A percentile compares a stretch with the other conserved stretches of the same genome.
Conservation (phyloP, 2,797 vertebrate species). For the Scomberomorus guttatus region DNA sequence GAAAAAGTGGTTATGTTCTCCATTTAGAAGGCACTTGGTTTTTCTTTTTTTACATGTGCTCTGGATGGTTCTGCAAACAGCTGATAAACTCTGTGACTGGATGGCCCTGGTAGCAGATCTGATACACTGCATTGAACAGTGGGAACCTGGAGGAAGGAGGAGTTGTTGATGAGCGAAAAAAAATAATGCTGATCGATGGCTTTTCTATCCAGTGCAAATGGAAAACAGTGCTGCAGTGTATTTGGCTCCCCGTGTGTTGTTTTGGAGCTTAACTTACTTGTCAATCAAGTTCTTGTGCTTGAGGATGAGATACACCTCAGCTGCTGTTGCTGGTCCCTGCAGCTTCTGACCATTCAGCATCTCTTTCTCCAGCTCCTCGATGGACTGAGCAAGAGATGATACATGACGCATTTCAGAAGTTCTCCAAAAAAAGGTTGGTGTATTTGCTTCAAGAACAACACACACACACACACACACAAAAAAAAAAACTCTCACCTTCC, state of each 20-base stretch:
- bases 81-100: conserved; percentile 91
- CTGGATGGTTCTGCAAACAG: conserved; percentile 96
- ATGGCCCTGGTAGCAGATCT: conserved; percentile 92
- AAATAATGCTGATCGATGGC: background rate
- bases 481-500: conserved; percentile 79
- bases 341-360: conserved; percentile 98
- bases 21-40: conserved; percentile 71
- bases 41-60: conserved; percentile 87
- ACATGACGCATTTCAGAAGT: background rate
- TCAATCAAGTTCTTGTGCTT: conserved; percentile 90
- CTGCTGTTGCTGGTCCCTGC: conserved; percentile 94
- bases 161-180: conserved; percentile 19
- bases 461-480: no score
- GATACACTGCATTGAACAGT: conserved; percentile 93
- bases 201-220: background rate
- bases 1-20: conserved; percentile 41
- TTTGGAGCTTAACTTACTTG: conserved; percentile 86
- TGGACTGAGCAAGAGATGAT: conserved; percentile 84
- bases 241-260: background rate
- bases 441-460: background rate
- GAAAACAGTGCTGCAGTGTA: background rate
- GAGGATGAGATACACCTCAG: conserved; percentile 92
- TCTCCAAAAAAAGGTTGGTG: background rate
- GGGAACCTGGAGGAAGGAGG: conserved; percentile 89
- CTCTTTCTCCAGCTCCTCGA: conserved; percentile 96